Percentiles rank a stretch among this genome's conserved stretches.
These are phyloP conservation scores for Illadopsis cleaveri DNA, from an alignment of 2,113 vertebrate species.

Conservation along the genomic window DNA sequence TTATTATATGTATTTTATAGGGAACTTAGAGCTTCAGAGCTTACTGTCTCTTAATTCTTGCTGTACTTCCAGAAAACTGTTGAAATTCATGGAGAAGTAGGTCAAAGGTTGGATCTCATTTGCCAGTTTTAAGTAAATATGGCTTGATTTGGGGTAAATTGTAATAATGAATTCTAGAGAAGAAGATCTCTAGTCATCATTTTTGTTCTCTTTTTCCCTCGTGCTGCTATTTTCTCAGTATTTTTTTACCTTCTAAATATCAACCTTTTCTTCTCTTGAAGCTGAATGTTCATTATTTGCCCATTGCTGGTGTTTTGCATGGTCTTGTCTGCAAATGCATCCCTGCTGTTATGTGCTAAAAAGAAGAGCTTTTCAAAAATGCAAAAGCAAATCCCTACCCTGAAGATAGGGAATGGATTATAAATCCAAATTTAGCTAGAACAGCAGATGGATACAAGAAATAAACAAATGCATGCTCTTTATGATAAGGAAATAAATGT, in stretches of 20 bases:
- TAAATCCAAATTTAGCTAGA: neutral
- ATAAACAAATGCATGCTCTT: neutral
- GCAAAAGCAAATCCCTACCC: neutral
- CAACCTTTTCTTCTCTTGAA: neutral
- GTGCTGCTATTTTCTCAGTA: neutral
- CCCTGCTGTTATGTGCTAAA: neutral
- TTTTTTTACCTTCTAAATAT: neutral
- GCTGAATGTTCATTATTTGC: neutral
- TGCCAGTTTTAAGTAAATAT: neutral
- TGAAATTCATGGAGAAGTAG: neutral
- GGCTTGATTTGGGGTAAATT: neutral
- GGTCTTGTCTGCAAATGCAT: neutral
- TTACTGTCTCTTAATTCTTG: neutral
- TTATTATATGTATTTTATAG: neutral
- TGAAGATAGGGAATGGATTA: neutral
- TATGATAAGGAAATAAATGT: neutral
- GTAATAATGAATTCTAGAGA: neutral
- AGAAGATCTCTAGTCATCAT: neutral
- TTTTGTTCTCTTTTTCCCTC: neutral
- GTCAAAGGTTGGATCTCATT: neutral
- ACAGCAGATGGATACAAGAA: neutral
- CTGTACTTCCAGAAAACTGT: neutral
- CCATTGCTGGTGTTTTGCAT: rapidly evolving
- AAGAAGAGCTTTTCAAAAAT: neutral
- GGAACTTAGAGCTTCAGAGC: neutral